Evolutionary conservation across 2,113 vertebrate species (phyloP).

Genomic region (Phrynosoma blainvillii): DNA sequence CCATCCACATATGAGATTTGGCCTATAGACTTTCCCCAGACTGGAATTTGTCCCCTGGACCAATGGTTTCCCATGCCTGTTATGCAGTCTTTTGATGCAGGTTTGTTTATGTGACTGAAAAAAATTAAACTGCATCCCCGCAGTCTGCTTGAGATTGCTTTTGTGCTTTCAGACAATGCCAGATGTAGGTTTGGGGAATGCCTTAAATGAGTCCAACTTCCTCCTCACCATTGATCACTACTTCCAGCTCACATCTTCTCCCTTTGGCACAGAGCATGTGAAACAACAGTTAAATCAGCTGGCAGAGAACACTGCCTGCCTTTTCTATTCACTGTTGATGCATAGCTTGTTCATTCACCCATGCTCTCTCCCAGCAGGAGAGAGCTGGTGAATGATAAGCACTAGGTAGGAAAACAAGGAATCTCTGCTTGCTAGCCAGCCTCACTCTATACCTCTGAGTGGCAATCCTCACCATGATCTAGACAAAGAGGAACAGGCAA

Average conservation of each 20-base stretch:
- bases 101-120: neutral
- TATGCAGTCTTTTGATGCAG: neutral
- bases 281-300: neutral
- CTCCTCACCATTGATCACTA: neutral
- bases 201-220: neutral
- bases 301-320: neutral
- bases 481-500: neutral
- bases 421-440: neutral
- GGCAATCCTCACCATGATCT: neutral
- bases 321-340: neutral
- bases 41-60: neutral
- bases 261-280: neutral
- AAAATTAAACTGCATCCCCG: too few relatives aligned
- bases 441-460: neutral
- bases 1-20: too few relatives aligned
- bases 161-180: too few relatives aligned
- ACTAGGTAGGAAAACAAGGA: neutral
- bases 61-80: neutral
- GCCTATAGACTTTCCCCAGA: too few relatives aligned
- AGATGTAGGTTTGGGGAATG: neutral
- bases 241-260: neutral
- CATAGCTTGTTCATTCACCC: neutral
- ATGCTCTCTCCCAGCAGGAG: neutral
- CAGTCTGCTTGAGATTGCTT: neutral
- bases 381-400: neutral